phyloP scores from a whole-genome alignment of 2,888 invertebrate species.

The Lysandra coridon region DNA sequence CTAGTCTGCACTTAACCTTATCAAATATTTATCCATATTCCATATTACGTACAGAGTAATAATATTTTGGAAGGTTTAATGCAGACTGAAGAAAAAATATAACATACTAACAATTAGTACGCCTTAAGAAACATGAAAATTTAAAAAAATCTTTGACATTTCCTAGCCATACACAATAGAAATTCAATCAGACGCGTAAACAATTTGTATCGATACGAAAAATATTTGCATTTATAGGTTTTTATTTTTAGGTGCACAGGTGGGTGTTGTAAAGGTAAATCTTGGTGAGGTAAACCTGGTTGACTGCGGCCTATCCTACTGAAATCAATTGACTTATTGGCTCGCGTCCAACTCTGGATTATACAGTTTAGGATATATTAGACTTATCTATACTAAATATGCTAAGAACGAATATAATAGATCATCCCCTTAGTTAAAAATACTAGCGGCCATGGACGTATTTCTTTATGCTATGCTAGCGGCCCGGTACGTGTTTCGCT shows the following conservation, averaged over 20 bases:
- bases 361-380: not conserved
- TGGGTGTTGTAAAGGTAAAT: conserved; percentile 7
- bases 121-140: not conserved
- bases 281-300: not conserved
- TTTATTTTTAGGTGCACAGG: conserved; percentile 6
- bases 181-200: not conserved
- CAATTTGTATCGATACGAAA: not conserved
- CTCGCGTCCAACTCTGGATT: conserved; percentile 6
- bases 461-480: no score
- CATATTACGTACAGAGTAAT: no score
- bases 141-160: not conserved
- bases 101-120: no score
- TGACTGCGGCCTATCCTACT: conserved; percentile 5
- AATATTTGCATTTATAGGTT: not conserved
- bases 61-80: no score
- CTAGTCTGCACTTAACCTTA: no score
- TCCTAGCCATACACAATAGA: not conserved
- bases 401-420: not conserved
- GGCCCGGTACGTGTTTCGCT: no score
- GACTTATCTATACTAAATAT: not conserved
- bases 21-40: no score
- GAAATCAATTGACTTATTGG: conserved; percentile 19
- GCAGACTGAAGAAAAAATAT: no score
- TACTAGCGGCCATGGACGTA: no score
- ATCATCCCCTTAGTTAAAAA: not conserved